A percentile compares a stretch with the other conserved stretches of the same genome.
Conservation (phyloP, 53 echinoderm and acorn worm genomes). For the Arbacia lixula region DNA sequence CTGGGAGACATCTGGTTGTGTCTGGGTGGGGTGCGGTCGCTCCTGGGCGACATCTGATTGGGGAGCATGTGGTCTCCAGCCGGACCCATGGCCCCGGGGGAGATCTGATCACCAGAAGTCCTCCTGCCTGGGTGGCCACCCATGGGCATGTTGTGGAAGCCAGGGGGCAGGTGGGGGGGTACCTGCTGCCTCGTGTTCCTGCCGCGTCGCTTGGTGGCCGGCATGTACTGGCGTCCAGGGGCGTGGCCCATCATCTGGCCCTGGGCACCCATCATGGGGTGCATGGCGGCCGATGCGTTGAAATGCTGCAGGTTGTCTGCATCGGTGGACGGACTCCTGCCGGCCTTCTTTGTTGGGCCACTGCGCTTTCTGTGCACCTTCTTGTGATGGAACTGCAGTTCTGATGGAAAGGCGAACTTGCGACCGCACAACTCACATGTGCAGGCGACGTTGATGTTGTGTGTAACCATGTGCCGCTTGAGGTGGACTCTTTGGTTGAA, state of each 20-base stretch:
- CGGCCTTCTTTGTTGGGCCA: slow-evolving; percentile 45
- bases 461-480: slow-evolving; percentile 63
- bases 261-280: slow-evolving; percentile 35
- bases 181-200: slow-evolving; percentile 7
- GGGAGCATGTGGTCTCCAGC: slow-evolving; percentile 35
- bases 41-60: slow-evolving; percentile 34
- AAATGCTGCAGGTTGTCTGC: slow-evolving; percentile 34
- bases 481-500: slow-evolving; percentile 61
- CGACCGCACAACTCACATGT: slow-evolving; percentile 58
- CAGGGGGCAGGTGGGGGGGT: not conserved
- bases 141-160: not conserved
- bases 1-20: slow-evolving; percentile 35
- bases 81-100: not conserved
- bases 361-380: slow-evolving; percentile 40
- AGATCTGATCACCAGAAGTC: slow-evolving; percentile 19
- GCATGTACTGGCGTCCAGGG: not conserved
- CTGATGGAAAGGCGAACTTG: slow-evolving; percentile 62
- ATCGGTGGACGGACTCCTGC: slow-evolving; percentile 7
- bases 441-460: slow-evolving; percentile 50
- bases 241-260: not conserved
- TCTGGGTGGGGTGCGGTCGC: slow-evolving; percentile 30
- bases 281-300: slow-evolving; percentile 30
- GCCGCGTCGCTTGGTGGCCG: not conserved
- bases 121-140: not conserved
- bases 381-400: slow-evolving; percentile 55